Conservation (phyloP, 2,888 invertebrate genomes). For the Pammene aurita region DNA sequence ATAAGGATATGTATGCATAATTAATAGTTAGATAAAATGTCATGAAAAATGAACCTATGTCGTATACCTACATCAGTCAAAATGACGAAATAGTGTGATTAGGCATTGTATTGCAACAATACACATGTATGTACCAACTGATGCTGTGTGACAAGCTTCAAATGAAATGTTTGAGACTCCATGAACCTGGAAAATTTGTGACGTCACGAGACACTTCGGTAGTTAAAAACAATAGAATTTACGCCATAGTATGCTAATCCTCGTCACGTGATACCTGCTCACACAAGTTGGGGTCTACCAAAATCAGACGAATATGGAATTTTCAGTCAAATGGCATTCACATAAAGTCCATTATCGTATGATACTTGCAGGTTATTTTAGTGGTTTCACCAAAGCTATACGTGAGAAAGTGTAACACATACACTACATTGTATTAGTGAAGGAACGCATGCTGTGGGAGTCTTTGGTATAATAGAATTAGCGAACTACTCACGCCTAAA, state of each 20-base stretch:
- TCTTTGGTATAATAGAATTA: conserved; percentile 43
- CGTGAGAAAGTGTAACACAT: conserved; percentile 68
- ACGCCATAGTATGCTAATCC: conserved; percentile 58
- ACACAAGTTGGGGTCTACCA: neutral
- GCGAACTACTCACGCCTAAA: conserved; percentile 42
- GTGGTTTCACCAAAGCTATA: conserved; percentile 18
- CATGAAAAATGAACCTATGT: conserved; percentile 17
- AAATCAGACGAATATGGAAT: neutral
- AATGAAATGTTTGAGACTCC: conserved; percentile 1
- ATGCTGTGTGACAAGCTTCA: conserved; percentile 25
- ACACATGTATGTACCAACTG: conserved; percentile 25
- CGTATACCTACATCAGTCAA: neutral
- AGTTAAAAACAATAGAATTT: conserved; percentile 61
- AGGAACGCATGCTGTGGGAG: conserved; percentile 51
- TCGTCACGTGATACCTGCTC: conserved; percentile 43
- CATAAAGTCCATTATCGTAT: conserved; percentile 13
- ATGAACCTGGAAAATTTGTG: conserved; percentile 27
- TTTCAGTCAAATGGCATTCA: neutral
- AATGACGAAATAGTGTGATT: conserved; percentile 27
- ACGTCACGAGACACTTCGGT: conserved; percentile 55
- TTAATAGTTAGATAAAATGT: conserved; percentile 21
- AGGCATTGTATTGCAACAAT: conserved; percentile 35
- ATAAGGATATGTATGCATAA: neutral
- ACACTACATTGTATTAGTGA: conserved; percentile 7
- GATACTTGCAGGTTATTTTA: neutral